phyloP scores from a whole-genome alignment of 2,888 invertebrate genomes.

The Ormyrus pomaceus region DNA sequence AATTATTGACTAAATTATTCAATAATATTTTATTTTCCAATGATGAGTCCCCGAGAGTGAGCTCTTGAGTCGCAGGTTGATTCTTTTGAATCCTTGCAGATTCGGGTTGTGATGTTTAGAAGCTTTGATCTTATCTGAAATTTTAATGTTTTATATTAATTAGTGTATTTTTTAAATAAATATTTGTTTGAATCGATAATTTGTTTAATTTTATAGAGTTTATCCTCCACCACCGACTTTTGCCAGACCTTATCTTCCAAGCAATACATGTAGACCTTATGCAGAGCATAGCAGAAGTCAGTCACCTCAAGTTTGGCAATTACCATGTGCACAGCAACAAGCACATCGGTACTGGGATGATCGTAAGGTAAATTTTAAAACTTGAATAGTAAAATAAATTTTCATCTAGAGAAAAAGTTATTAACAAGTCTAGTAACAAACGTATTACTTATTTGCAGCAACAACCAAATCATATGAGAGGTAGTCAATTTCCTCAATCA shows the following conservation, averaged over 20 bases:
- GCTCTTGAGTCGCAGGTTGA: conserved; percentile 71
- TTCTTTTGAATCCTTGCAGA: conserved; percentile 65
- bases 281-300: conserved; percentile 67
- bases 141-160: conserved; percentile 14
- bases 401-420: too few species aligned
- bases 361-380: conserved; percentile 50
- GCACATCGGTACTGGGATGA: conserved; percentile 56
- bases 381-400: too few species aligned
- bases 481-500: conserved; percentile 60
- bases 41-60: conserved; percentile 70
- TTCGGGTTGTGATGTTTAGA: conserved; percentile 66
- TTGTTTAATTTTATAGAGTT: conserved; percentile 21
- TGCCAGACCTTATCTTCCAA: conserved; percentile 66
- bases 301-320: conserved; percentile 64
- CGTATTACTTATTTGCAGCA: too few species aligned
- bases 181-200: background rate
- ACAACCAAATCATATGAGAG: conserved; percentile 31
- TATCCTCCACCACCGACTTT: conserved; percentile 61
- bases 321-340: conserved; percentile 52
- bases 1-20: background rate
- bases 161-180: background rate
- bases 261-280: conserved; percentile 67
- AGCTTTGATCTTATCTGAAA: conserved; percentile 74
- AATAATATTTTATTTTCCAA: conserved; percentile 48
- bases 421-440: too few species aligned